These are phyloP conservation scores for Coecobrya sp. DNA, from an alignment of 2,888 invertebrate species.

Conservation along the genomic window DNA sequence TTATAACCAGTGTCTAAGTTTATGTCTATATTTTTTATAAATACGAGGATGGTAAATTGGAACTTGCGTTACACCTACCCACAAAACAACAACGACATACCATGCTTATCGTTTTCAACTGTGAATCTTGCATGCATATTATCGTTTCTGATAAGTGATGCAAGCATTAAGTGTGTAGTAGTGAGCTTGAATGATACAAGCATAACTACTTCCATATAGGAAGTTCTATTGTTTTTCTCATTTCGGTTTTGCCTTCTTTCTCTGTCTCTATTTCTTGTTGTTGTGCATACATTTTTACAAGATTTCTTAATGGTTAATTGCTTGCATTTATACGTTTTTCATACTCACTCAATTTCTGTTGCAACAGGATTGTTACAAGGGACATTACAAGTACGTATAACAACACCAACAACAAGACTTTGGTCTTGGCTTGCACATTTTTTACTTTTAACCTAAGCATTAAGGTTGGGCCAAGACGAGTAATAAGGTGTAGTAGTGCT, in stretches of 20 bases:
- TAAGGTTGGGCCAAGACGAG: constrained; percentile 71
- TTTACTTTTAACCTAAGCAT: constrained; percentile 29
- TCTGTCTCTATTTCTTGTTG: constrained; percentile 10
- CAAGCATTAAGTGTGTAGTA: constrained; percentile 21
- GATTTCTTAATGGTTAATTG: constrained; percentile 80
- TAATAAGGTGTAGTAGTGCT: constrained; percentile 46
- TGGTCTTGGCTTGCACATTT: constrained; percentile 23
- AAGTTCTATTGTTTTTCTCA: constrained; percentile 75
- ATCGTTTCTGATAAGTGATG: constrained; percentile 3
- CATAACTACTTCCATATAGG: constrained; percentile 78
- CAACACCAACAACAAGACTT: constrained; percentile 34
- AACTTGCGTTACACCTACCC: constrained; percentile 62
- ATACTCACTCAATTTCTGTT: constrained; percentile 68
- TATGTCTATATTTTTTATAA: neutral
- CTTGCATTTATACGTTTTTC: constrained; percentile 72
- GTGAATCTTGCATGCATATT: constrained; percentile 2
- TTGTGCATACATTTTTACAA: constrained; percentile 49
- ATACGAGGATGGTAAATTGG: constrained; percentile 21
- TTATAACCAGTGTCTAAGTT: neutral
- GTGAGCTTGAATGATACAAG: constrained; percentile 20
- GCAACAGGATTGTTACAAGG: constrained; percentile 59
- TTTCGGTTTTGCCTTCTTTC: constrained; percentile 38
- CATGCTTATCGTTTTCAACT: neutral
- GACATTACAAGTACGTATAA: constrained; percentile 44
- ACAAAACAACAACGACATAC: constrained; percentile 31